Conservation (phyloP, 2,113 vertebrate species). For the Tichodroma muraria region DNA sequence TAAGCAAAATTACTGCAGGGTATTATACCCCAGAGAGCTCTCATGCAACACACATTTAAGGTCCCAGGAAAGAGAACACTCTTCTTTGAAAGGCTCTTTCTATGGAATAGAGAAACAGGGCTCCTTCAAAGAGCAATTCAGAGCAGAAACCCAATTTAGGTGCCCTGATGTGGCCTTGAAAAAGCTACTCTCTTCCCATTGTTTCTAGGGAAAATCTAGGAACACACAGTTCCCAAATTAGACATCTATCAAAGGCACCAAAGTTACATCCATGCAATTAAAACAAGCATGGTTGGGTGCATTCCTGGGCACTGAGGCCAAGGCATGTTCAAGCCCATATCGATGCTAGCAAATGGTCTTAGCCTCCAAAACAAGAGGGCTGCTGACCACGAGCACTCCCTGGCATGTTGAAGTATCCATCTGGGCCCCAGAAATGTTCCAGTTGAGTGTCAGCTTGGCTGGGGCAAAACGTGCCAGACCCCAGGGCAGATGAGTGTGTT, state of each 20-base stretch:
- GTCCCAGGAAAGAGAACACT: neutral
- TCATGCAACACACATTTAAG: neutral
- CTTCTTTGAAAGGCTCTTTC: neutral
- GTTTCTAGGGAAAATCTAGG: neutral
- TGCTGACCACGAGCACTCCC: neutral
- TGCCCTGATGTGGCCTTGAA: neutral
- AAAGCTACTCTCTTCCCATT: neutral
- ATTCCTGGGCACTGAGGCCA: neutral
- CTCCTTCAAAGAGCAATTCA: neutral
- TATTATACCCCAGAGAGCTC: neutral
- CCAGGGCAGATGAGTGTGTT: neutral
- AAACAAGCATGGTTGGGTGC: neutral
- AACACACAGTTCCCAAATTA: neutral
- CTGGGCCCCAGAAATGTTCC: neutral
- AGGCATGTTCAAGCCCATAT: neutral
- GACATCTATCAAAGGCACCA: neutral
- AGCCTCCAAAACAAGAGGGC: neutral
- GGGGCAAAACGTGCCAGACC: neutral
- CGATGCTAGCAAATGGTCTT: neutral
- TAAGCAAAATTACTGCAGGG: neutral
- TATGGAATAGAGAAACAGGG: neutral
- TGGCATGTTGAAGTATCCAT: neutral
- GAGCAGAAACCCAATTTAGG: neutral
- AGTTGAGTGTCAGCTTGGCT: neutral
- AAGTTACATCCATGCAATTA: neutral